Base-by-base conservation (phyloP, 2,888 invertebrate genomes). In the Acronicta leporina region DNA sequence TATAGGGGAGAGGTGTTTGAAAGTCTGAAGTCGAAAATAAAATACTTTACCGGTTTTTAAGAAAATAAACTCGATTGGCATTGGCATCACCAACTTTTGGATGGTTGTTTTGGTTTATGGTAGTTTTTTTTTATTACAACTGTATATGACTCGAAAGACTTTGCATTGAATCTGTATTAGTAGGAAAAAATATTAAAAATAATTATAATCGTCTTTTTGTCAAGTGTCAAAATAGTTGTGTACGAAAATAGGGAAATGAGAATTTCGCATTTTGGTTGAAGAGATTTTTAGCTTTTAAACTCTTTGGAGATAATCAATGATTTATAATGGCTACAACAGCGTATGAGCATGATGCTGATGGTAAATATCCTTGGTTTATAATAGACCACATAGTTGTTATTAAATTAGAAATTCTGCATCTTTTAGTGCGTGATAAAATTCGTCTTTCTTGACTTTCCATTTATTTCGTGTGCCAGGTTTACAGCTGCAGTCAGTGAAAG, bases 311-410 rank as follows among this genome's bases (percentile, higher is more conserved):
- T 44, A 53, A 62, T 78, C 64, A 61, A 81, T 84, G 81, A 72
- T 68, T 77, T 74, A 87, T 80, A 81, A 93, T 93, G 93, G 87
- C 92, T 68, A 90, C 92, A 72, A 81, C 90, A 60, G 76, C 91
- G 58, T 94, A 94, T 79, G 90, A 92, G 77, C 92, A 86, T 60
- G 94, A 94, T 79, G 92, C 94, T 67, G 94, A 94, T 42, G 94
- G 94, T 94, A 82, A 85, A 88, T 44, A 41, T 16, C 11, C 43
- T 47, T 53, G 50, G 33, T 55, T 53, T 53, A 55, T 10, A 50
- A 43, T 40, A 35, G 35, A 50, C 38, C 38, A 53, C 52, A 14
- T 11, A 20, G 43, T 68, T 54, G 55, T 45, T 52, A 58, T 47
- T 60, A 11, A 38, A 70, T 68, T 66, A 68, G 62, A 68, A 69